These are phyloP conservation scores for Syrrhaptes paradoxus DNA, from an alignment of 2,113 vertebrate genomes.

Conservation along the genomic window DNA sequence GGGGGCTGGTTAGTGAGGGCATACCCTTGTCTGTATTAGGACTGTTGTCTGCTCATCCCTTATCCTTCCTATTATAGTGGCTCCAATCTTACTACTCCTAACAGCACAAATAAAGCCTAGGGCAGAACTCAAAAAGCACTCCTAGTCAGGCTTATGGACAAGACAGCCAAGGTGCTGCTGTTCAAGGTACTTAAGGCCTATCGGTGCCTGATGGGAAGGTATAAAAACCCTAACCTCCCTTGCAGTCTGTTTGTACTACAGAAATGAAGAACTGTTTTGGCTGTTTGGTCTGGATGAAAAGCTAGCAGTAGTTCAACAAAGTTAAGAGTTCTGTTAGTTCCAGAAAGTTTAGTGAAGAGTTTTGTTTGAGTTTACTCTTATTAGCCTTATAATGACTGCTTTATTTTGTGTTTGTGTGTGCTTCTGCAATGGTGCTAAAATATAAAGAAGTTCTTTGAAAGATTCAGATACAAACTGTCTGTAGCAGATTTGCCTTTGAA, in stretches of 20 bases:
- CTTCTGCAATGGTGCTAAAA: neutral
- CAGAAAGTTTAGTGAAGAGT: neutral
- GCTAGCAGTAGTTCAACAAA: neutral
- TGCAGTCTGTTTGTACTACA: neutral
- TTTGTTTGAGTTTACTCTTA: neutral
- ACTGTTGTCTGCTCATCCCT: neutral
- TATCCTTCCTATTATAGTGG: neutral
- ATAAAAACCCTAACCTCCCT: neutral
- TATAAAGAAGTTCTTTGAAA: neutral
- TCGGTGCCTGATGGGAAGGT: neutral
- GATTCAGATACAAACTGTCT: neutral
- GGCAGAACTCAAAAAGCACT: neutral
- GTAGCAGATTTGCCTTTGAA: neutral
- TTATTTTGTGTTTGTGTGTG: neutral
- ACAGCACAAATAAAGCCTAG: fast-evolving
- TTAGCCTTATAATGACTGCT: neutral
- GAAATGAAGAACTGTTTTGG: neutral
- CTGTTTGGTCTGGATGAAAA: neutral
- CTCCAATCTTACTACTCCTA: fast-evolving
- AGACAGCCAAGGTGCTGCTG: neutral
- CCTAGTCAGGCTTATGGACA: fast-evolving
- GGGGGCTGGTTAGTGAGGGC: neutral
- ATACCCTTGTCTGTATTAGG: fast-evolving
- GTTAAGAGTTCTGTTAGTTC: neutral
- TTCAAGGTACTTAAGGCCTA: neutral